These are phyloP conservation scores for Palythoa heliodiscus DNA, from an alignment of 92 coral and sea anemone species.

Conservation along the genomic window DNA sequence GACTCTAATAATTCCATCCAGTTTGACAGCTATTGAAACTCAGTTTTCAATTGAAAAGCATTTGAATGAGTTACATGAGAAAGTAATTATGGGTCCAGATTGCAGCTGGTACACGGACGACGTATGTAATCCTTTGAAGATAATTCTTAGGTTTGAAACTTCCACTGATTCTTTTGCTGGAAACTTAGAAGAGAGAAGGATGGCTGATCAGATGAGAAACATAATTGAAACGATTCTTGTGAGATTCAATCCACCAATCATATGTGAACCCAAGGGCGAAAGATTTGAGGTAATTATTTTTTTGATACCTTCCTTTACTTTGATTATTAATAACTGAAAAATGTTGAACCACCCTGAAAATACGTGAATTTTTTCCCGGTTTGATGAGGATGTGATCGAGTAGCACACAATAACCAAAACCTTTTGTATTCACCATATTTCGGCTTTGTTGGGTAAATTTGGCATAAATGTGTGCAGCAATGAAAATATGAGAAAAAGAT, in stretches of 20 bases:
- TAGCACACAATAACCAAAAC: too few species aligned
- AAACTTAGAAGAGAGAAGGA: constrained; percentile 5
- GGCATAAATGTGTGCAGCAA: too few species aligned
- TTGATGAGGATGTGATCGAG: too few species aligned
- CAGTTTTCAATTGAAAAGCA: constrained; percentile 79
- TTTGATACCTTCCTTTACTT: neutral
- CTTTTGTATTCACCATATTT: too few species aligned
- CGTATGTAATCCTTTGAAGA: constrained; percentile 52
- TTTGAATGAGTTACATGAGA: constrained; percentile 49
- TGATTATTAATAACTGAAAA: neutral
- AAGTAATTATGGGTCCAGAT: constrained; percentile 53
- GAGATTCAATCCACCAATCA: constrained; percentile 29
- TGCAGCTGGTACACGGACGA: constrained; percentile 59
- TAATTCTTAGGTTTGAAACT: constrained; percentile 52
- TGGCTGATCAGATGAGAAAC: constrained; percentile 36
- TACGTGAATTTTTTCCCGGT: too few species aligned
- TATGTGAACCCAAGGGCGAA: constrained; percentile 18
- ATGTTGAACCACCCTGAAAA: too few species aligned
- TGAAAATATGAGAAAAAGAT: too few species aligned
- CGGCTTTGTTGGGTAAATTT: too few species aligned
- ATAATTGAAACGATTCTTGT: constrained; percentile 20
- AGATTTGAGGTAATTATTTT: constrained; percentile 17
- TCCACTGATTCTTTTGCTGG: neutral
- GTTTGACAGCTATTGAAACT: constrained; percentile 66
- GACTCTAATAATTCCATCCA: constrained; percentile 61